Evolutionary conservation across 2,888 invertebrate genomes (phyloP).

Genomic region (Metellina segmentata): DNA sequence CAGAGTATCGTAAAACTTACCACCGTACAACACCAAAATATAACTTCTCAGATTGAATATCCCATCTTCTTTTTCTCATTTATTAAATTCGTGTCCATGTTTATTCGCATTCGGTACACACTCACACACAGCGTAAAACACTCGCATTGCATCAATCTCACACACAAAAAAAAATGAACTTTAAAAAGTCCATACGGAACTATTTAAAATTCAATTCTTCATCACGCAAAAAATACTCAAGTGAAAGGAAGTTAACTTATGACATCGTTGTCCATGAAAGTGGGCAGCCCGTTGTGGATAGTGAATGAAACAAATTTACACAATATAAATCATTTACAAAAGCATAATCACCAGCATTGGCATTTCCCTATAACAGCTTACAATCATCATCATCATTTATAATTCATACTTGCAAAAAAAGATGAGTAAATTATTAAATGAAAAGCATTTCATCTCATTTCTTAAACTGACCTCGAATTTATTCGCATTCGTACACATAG

Average conservation of each 20-base stretch:
- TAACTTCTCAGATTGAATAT: no score
- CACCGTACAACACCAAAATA: no score
- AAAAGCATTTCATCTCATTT: neutral
- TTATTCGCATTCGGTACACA: no score
- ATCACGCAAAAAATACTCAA: slow-evolving; percentile 43
- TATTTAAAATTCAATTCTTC: slow-evolving; percentile 52
- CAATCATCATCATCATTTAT: no score
- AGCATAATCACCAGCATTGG: no score
- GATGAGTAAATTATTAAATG: neutral
- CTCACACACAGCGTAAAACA: neutral
- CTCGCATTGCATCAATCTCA: neutral
- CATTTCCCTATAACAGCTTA: no score
- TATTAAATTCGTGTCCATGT: no score
- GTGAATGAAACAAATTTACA: neutral
- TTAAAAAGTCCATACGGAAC: no score
- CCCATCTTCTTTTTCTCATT: no score
- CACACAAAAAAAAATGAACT: neutral
- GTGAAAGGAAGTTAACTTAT: neutral
- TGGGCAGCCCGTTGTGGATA: neutral
- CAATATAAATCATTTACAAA: neutral
- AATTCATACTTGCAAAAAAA: no score
- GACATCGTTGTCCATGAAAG: slow-evolving; percentile 45
- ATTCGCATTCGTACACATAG: neutral
- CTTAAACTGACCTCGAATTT: neutral
- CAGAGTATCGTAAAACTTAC: no score